phyloP scores from a whole-genome alignment of 2,888 invertebrate species.

The Craniophora ligustri region DNA sequence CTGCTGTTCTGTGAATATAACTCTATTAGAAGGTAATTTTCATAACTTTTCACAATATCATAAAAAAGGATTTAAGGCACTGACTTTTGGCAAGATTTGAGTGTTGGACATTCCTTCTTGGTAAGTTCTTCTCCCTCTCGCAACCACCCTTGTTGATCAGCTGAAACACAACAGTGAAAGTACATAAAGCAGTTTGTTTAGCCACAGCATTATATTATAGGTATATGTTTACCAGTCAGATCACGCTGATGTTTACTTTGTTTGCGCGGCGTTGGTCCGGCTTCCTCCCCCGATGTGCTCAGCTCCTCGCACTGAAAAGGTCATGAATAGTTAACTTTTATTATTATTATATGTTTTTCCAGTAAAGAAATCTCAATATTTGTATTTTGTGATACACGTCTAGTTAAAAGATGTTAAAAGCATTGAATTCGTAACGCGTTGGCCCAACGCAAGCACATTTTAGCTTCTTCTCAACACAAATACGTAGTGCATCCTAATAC shows the following conservation, averaged over 20 bases:
- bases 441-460: too few relatives aligned
- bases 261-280: conserved; percentile 90
- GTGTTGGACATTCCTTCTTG: conserved; percentile 80
- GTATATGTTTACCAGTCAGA: conserved; percentile 73
- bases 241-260: conserved; percentile 88
- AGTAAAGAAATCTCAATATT: too few relatives aligned
- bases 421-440: too few relatives aligned
- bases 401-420: too few relatives aligned
- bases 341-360: too few relatives aligned
- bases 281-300: conserved; percentile 86
- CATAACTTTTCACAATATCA: background rate
- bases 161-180: conserved; percentile 59
- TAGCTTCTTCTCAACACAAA: too few relatives aligned
- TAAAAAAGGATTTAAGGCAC: conserved; percentile 43
- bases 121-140: conserved; percentile 84
- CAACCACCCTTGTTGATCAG: conserved; percentile 86
- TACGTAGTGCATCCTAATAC: too few relatives aligned
- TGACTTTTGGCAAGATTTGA: conserved; percentile 86
- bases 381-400: too few relatives aligned
- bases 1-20: too few relatives aligned
- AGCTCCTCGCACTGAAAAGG: conserved; percentile 88
- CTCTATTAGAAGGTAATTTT: background rate
- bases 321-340: too few relatives aligned
- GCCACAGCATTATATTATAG: conserved; percentile 33
- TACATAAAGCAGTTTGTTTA: conserved; percentile 46